Percentiles rank a stretch among this genome's conserved stretches.
Evolutionary conservation across 2,797 vertebrate genomes (phyloP).

Genomic region (Stomatorhinus walkeri): DNA sequence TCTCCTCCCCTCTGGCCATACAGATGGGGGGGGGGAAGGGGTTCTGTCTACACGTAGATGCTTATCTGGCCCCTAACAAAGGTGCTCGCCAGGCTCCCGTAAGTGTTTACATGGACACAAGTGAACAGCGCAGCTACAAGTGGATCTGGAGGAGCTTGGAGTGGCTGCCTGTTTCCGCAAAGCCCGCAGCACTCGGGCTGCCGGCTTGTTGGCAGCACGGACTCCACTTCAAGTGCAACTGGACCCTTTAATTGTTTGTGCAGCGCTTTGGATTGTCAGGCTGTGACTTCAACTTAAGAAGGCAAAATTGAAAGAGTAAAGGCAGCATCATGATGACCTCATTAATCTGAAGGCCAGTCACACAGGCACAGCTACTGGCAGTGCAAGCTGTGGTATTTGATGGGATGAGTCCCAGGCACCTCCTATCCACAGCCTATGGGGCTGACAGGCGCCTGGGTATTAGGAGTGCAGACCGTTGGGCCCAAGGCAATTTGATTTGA

Average conservation of each 20-base stretch:
- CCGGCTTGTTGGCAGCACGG: conserved; percentile 2
- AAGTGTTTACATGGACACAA: conserved; percentile 26
- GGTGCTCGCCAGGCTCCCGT: conserved; percentile 18
- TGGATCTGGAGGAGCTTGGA: conserved; percentile 19
- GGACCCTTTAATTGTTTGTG: conserved; percentile 2
- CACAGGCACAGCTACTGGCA: background rate
- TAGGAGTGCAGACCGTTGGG: background rate
- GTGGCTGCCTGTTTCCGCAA: background rate
- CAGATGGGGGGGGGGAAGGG: conserved; percentile 28
- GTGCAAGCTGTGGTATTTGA: background rate
- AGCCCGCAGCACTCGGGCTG: background rate
- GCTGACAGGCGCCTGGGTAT: background rate
- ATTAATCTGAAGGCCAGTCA: background rate
- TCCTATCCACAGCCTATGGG: background rate
- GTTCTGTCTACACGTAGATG: conserved; percentile 35
- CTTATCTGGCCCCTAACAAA: conserved; percentile 32
- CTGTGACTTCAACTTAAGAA: background rate
- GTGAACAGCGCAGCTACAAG: conserved; percentile 20
- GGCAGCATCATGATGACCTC: background rate
- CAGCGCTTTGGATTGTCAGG: conserved; percentile 7
- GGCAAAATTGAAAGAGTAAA: background rate
- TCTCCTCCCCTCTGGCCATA: conserved; percentile 26
- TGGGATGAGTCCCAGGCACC: background rate
- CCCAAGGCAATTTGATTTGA: background rate
- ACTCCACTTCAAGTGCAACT: background rate